A percentile compares a stretch with the other conserved stretches of the same genome.
Conservation (phyloP, 1,140 invertebrate genomes). For the Drosophila chauvacae region DNA sequence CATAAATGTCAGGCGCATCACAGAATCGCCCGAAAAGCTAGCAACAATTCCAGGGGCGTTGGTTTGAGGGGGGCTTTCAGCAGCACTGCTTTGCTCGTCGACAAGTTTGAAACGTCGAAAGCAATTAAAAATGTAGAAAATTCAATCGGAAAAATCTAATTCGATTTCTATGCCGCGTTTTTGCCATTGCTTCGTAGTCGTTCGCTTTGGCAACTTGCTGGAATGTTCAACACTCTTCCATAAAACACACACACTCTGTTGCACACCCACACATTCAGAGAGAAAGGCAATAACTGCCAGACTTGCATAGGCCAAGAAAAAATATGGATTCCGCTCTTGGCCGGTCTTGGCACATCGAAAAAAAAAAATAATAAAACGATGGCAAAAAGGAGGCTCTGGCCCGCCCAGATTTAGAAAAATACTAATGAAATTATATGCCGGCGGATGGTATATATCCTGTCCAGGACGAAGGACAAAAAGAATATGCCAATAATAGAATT, state of each 20-base stretch:
- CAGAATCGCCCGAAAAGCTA: slow-evolving; percentile 66
- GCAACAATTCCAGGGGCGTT: slow-evolving; percentile 47
- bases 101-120: slow-evolving; percentile 81
- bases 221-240: slow-evolving; percentile 58
- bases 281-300: slow-evolving; percentile 74
- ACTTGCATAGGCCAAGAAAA: slow-evolving; percentile 68
- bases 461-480: slow-evolving; percentile 50
- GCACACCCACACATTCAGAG: slow-evolving; percentile 17
- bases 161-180: slow-evolving; percentile 81
- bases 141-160: slow-evolving; percentile 83
- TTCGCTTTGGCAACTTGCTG: slow-evolving; percentile 61
- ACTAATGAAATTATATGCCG: slow-evolving; percentile 75
- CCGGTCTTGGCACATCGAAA: slow-evolving; percentile 43
- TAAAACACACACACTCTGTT: slow-evolving; percentile 19
- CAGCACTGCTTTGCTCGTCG: slow-evolving; percentile 29
- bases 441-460: slow-evolving; percentile 66
- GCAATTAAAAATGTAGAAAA: slow-evolving; percentile 84
- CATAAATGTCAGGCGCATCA: slow-evolving; percentile 74
- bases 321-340: slow-evolving; percentile 60
- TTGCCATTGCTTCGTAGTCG: slow-evolving; percentile 69
- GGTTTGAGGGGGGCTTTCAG: neutral
- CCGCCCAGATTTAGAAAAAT: slow-evolving; percentile 73
- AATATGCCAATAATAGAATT: slow-evolving; percentile 72
- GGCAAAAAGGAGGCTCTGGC: slow-evolving; percentile 34
- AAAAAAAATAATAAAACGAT: slow-evolving; percentile 8